A percentile compares a stretch with the other conserved stretches of the same genome.
Conservation (phyloP, 1,140 invertebrate species). For the Lepidurus arcticus region DNA sequence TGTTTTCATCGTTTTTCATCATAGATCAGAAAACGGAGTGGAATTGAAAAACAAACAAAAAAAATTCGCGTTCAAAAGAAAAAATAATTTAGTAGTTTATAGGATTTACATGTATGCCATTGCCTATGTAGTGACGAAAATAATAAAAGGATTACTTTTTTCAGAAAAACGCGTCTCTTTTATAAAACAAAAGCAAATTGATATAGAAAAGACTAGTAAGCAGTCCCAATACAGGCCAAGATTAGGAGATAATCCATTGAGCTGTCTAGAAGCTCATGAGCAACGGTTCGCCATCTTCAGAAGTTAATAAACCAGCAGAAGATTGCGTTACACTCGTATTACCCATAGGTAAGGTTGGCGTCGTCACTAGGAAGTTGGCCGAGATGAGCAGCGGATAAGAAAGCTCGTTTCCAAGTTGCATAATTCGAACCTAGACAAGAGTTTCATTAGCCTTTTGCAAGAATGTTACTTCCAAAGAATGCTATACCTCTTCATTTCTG, state of each 20-base stretch:
- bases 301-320: not conserved
- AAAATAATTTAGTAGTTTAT: conserved; percentile 1
- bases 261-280: not conserved
- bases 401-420: conserved; percentile 55
- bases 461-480: conserved; percentile 33
- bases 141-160: conserved; percentile 12
- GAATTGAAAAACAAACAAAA: not conserved
- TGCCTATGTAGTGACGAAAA: conserved; percentile 21
- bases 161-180: not conserved
- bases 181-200: not conserved
- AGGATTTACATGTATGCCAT: conserved; percentile 7
- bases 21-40: not conserved
- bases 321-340: not conserved
- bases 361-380: conserved; percentile 61
- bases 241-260: not conserved
- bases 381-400: conserved; percentile 62
- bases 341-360: conserved; percentile 43
- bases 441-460: conserved; percentile 31
- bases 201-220: conserved; percentile 6
- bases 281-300: not conserved
- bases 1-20: conserved; percentile 20
- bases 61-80: not conserved
- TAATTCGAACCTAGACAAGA: conserved; percentile 50
- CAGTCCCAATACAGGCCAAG: not conserved
- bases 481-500: conserved; percentile 57